Evolutionary conservation across 2,113 vertebrate genomes (phyloP).

Genomic region (Gadus macrocephalus): DNA sequence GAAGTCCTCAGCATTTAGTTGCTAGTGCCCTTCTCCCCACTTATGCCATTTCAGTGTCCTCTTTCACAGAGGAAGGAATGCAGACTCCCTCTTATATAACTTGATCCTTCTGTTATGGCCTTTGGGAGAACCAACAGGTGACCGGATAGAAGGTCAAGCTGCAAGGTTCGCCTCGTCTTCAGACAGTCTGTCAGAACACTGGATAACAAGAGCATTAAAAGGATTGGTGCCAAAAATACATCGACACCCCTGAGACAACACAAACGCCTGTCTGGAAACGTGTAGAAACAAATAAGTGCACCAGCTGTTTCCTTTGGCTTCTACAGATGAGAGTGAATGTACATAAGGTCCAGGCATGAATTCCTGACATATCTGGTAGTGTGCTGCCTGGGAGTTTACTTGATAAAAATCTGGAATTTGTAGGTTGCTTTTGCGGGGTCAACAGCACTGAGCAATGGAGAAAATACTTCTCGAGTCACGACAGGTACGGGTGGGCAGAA

Average conservation of each 20-base stretch:
- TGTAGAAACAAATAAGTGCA: conserved; percentile 36
- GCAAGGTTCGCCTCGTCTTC: conserved; percentile 54
- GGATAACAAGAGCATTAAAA: conserved; percentile 62
- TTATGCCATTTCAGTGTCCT: conserved; percentile 55
- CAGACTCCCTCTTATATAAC: conserved; percentile 49
- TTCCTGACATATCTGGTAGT: no score
- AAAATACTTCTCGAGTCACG: no score
- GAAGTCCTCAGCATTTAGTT: conserved; percentile 55
- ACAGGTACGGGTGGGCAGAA: no score
- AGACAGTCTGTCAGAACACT: conserved; percentile 57
- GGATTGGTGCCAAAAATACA: conserved; percentile 65
- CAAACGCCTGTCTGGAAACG: conserved; percentile 34
- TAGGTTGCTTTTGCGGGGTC: no score
- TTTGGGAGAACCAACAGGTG: conserved; percentile 56
- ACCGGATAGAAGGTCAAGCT: conserved; percentile 63
- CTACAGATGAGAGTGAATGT: conserved; percentile 20
- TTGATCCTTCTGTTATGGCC: conserved; percentile 46
- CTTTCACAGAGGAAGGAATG: conserved; percentile 68
- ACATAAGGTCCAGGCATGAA: no score
- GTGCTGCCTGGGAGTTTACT: no score
- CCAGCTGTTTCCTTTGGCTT: conserved; percentile 52
- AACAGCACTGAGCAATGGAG: no score
- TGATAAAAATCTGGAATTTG: no score
- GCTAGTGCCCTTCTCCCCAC: conserved; percentile 36
- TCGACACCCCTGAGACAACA: conserved; percentile 44